Conservation (phyloP, 2,113 vertebrate species). For the Tachycineta bicolor region DNA sequence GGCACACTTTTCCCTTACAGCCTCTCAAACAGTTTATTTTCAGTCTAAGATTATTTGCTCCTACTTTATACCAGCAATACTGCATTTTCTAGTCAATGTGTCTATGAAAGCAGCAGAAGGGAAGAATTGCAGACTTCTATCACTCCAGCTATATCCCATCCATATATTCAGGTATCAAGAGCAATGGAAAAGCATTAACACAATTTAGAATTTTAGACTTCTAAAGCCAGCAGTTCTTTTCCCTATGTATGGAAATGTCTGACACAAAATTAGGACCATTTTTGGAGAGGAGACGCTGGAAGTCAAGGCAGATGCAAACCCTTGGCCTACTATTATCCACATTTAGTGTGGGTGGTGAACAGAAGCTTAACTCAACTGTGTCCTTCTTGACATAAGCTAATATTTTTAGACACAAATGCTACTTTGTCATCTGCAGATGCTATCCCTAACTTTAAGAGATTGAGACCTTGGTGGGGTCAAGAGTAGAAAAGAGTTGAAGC, state of each 20-base stretch:
- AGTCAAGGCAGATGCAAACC: background rate
- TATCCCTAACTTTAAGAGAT: background rate
- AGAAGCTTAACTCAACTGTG: background rate
- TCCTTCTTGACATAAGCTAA: background rate
- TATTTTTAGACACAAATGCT: background rate
- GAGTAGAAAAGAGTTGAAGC: background rate
- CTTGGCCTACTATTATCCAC: background rate
- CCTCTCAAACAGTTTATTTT: conserved; percentile 21
- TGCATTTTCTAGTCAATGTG: background rate
- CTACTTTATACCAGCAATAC: background rate
- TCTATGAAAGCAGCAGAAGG: background rate
- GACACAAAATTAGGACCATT: background rate
- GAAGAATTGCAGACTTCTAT: background rate
- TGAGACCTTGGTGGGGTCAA: background rate
- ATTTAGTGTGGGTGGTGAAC: background rate
- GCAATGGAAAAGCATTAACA: background rate
- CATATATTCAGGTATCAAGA: background rate
- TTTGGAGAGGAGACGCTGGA: background rate
- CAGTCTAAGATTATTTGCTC: conserved; percentile 1
- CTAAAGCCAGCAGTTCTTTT: background rate
- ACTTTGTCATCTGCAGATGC: background rate
- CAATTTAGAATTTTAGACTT: background rate
- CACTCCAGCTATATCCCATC: background rate
- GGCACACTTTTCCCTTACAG: background rate
- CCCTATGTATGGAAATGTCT: background rate